A percentile compares a stretch with the other conserved stretches of the same genome.
Conservation (phyloP, 2,113 vertebrate genomes). For the Rissa tridactyla region DNA sequence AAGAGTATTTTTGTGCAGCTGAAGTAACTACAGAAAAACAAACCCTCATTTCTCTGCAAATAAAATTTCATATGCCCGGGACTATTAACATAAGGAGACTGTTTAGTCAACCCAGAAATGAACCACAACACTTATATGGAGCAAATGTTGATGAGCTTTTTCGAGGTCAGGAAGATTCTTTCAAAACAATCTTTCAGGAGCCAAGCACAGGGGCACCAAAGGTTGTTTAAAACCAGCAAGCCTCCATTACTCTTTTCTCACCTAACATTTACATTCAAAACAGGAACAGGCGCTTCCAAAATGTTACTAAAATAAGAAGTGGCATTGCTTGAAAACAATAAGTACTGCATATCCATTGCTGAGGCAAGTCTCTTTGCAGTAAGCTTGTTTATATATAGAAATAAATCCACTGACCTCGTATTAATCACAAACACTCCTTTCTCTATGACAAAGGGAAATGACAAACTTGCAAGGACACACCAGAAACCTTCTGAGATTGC, state of each 20-base stretch:
- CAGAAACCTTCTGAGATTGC: background rate
- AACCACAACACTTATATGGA: background rate
- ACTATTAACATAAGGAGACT: background rate
- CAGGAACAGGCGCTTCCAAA: background rate
- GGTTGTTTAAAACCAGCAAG: background rate
- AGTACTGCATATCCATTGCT: background rate
- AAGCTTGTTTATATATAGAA: conserved; percentile 28
- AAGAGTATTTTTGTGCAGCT: background rate
- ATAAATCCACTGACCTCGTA: background rate
- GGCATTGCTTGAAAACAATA: conserved; percentile 18
- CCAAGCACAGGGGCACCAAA: background rate
- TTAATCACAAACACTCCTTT: background rate
- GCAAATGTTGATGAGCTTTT: background rate
- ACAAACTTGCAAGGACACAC: background rate
- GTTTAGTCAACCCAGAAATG: background rate
- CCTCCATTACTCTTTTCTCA: background rate
- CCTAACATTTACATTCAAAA: background rate
- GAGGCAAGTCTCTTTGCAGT: background rate
- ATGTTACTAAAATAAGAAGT: conserved; percentile 36
- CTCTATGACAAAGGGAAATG: conserved; percentile 4
- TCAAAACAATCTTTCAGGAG: background rate
- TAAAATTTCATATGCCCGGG: background rate
- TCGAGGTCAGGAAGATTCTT: background rate
- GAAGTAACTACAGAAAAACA: background rate
- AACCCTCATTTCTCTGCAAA: background rate